Percentiles rank a stretch among this genome's conserved stretches.
These are phyloP conservation scores for Gasteruption jaculator DNA, from an alignment of 2,888 invertebrate species.

Conservation along the genomic window DNA sequence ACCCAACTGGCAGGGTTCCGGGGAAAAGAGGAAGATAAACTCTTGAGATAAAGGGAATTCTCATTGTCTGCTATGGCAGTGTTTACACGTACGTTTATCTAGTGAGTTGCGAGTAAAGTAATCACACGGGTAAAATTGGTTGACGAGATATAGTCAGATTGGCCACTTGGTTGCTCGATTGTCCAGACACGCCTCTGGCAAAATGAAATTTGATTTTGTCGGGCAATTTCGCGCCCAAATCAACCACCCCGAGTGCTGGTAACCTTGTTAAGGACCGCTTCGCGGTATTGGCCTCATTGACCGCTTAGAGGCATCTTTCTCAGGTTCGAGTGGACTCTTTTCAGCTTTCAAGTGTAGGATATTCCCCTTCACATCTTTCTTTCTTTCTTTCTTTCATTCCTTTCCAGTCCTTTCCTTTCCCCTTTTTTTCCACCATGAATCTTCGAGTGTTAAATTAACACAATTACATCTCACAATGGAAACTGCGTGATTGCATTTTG, in stretches of 20 bases:
- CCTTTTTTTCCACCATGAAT: no score
- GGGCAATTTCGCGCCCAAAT: conserved; percentile 51
- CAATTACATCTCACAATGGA: no score
- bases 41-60: no score
- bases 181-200: conserved; percentile 50
- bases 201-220: conserved; percentile 52
- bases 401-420: no score
- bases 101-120: conserved; percentile 47
- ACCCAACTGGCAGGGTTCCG: no score
- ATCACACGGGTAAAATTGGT: conserved; percentile 48
- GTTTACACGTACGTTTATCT: no score
- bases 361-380: neutral
- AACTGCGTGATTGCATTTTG: no score
- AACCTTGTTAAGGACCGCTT: conserved; percentile 45
- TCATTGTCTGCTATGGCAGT: no score
- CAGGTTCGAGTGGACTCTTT: conserved; percentile 33
- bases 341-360: conserved; percentile 8
- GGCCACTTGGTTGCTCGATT: conserved; percentile 49
- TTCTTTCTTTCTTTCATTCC: no score
- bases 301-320: conserved; percentile 35
- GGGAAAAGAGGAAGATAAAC: no score
- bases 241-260: conserved; percentile 39
- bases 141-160: conserved; percentile 47
- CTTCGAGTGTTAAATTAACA: no score
- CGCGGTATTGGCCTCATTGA: conserved; percentile 44